Percentiles rank a stretch among this genome's conserved stretches.
Evolutionary conservation across 2,113 vertebrate species (phyloP).

Genomic region (Tonatia bakeri): DNA sequence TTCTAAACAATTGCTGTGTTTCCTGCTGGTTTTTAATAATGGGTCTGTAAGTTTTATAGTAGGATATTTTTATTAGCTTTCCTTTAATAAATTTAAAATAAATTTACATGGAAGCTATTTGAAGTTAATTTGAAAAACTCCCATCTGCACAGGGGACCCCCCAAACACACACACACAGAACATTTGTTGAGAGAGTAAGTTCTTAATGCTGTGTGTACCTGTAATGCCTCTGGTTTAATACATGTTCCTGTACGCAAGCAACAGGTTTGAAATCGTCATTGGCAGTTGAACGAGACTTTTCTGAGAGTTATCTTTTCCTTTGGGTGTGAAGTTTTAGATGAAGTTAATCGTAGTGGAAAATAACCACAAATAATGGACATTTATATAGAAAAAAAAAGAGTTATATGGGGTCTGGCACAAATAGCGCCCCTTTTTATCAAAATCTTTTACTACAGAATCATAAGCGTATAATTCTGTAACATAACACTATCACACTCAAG

Average conservation of each 20-base stretch:
- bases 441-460: no score
- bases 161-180: neutral
- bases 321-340: neutral
- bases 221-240: neutral
- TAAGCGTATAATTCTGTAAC: no score
- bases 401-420: neutral
- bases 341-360: neutral
- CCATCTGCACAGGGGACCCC: neutral
- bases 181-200: neutral
- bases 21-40: neutral
- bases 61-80: neutral
- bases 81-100: neutral
- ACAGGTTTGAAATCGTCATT: neutral
- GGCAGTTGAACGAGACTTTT: neutral
- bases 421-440: no score
- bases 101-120: neutral
- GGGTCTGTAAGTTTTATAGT: neutral
- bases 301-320: neutral
- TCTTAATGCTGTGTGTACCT: neutral
- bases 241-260: neutral
- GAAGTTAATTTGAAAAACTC: neutral
- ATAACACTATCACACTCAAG: no score
- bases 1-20: neutral
- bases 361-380: neutral
- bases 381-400: neutral